These are phyloP conservation scores for Coccyzus lansbergi DNA, from an alignment of 2,797 vertebrate species.

Conservation along the genomic window DNA sequence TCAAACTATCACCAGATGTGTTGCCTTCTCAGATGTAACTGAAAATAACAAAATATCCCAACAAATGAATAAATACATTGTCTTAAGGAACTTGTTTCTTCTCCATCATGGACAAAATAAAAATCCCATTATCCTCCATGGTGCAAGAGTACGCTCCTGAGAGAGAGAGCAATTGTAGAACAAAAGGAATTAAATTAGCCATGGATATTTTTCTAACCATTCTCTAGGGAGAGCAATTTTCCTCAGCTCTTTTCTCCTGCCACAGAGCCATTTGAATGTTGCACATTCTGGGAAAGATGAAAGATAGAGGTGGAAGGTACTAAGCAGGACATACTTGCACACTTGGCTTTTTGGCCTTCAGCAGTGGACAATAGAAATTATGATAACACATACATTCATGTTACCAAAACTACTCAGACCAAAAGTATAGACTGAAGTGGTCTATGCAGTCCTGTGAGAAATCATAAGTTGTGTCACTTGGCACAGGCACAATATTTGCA, in stretches of 20 bases:
- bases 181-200: not conserved
- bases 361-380: not conserved
- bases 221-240: not conserved
- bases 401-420: not conserved
- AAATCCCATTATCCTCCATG: not conserved
- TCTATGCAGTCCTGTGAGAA: not conserved
- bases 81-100: not conserved
- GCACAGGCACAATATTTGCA: not conserved
- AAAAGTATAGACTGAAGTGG: not conserved
- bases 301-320: not conserved
- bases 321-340: not conserved
- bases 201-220: accelerated
- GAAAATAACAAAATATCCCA: not conserved
- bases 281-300: not conserved
- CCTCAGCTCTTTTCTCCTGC: not conserved
- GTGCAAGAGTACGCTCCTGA: not conserved
- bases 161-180: not conserved
- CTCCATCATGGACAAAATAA: not conserved
- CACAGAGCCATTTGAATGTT: not conserved
- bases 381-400: not conserved
- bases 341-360: not conserved
- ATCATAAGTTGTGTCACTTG: not conserved
- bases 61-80: not conserved
- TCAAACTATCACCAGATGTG: not conserved
- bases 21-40: not conserved